Conservation (phyloP, 2,113 vertebrate species). For the Oncorhynchus keta region DNA sequence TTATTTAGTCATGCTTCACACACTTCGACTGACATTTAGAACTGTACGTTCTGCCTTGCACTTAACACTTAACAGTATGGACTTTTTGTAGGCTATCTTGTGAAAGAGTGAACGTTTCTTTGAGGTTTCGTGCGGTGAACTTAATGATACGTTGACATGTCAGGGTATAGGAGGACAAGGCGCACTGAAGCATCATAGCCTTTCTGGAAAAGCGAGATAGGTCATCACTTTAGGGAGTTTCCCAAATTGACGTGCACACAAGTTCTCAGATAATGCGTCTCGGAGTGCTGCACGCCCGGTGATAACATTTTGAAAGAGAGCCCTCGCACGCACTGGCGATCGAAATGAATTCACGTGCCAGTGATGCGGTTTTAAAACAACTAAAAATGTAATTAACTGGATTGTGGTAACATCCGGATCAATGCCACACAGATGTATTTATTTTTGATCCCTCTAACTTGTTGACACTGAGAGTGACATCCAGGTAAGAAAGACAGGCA, state of each 20-base stretch:
- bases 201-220: constrained; percentile 78
- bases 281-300: constrained; percentile 63
- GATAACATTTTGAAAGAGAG: constrained; percentile 74
- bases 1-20: too few relatives aligned
- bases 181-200: constrained; percentile 39
- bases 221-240: constrained; percentile 67
- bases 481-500: too few relatives aligned
- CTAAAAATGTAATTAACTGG: constrained; percentile 15
- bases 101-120: neutral
- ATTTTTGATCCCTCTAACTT: neutral
- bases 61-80: too few relatives aligned
- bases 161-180: constrained; percentile 52
- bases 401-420: neutral
- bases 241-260: constrained; percentile 63
- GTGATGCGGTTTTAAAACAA: constrained; percentile 3
- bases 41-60: too few relatives aligned
- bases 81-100: too few relatives aligned
- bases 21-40: too few relatives aligned
- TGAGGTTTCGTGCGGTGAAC: constrained; percentile 23
- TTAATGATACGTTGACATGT: constrained; percentile 5
- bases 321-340: neutral
- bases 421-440: constrained; percentile 15
- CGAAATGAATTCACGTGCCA: neutral
- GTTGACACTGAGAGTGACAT: neutral
- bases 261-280: constrained; percentile 78